A percentile compares a stretch with the other conserved stretches of the same genome.
Conservation (phyloP, 2,888 invertebrate genomes). For the Troides helena region DNA sequence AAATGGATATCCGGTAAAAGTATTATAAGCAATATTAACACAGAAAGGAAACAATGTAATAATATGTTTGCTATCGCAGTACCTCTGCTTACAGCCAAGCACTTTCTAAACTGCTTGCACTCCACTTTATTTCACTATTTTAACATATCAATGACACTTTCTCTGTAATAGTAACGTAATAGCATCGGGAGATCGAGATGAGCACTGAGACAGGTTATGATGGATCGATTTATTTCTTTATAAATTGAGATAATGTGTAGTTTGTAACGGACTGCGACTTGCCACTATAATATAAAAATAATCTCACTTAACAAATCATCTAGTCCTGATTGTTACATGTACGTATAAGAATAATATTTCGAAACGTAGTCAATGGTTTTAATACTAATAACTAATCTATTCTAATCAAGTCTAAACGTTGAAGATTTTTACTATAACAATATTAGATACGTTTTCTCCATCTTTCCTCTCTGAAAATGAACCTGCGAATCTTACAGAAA, state of each 20-base stretch:
- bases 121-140: conserved; percentile 47
- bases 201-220: conserved; percentile 9
- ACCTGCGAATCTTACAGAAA: too few species aligned
- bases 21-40: background rate
- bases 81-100: conserved; percentile 44
- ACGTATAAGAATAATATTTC: too few species aligned
- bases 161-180: conserved; percentile 54
- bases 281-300: too few species aligned
- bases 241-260: background rate
- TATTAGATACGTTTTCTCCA: too few species aligned
- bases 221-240: background rate
- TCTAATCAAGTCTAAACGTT: too few species aligned
- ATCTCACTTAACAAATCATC: too few species aligned
- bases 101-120: conserved; percentile 51
- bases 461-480: too few species aligned
- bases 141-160: conserved; percentile 75
- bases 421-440: too few species aligned
- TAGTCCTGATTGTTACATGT: too few species aligned
- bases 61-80: conserved; percentile 35
- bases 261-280: background rate
- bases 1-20: conserved; percentile 2
- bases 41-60: conserved; percentile 19
- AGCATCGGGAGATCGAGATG: conserved; percentile 25
- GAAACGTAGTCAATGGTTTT: too few species aligned
- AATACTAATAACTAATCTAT: too few species aligned